These are phyloP conservation scores for Odocoileus virginianus DNA, from an alignment of 2,113 vertebrate species.

Conservation along the genomic window DNA sequence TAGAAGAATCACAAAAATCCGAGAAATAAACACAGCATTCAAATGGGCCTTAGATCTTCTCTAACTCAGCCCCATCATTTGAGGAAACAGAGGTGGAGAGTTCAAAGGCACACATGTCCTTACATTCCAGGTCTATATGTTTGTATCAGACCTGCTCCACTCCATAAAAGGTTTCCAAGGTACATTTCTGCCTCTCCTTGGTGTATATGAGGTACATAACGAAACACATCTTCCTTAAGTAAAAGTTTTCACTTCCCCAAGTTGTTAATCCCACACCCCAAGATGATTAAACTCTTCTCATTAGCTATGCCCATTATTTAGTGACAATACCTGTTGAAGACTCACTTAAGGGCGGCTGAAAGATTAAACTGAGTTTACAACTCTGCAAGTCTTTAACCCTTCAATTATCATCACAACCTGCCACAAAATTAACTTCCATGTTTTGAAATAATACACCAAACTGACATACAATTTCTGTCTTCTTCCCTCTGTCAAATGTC, in stretches of 20 bases:
- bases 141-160: neutral
- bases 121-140: neutral
- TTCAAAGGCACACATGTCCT: neutral
- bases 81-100: neutral
- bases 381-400: neutral
- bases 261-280: neutral
- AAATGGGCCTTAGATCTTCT: neutral
- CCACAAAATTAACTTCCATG: slow-evolving; percentile 18
- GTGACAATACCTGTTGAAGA: neutral
- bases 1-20: neutral
- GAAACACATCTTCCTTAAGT: neutral
- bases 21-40: neutral
- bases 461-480: neutral
- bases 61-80: neutral
- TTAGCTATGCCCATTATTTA: neutral
- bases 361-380: neutral
- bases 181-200: neutral
- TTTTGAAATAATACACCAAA: neutral
- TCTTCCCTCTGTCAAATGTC: neutral
- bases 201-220: neutral
- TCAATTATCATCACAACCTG: slow-evolving; percentile 25
- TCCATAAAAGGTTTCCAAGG: neutral
- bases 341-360: neutral
- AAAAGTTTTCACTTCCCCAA: neutral
- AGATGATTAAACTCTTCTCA: slow-evolving; percentile 8